These are phyloP conservation scores for Propithecus coquereli DNA, from an alignment of 2,113 vertebrate species.

Conservation along the genomic window DNA sequence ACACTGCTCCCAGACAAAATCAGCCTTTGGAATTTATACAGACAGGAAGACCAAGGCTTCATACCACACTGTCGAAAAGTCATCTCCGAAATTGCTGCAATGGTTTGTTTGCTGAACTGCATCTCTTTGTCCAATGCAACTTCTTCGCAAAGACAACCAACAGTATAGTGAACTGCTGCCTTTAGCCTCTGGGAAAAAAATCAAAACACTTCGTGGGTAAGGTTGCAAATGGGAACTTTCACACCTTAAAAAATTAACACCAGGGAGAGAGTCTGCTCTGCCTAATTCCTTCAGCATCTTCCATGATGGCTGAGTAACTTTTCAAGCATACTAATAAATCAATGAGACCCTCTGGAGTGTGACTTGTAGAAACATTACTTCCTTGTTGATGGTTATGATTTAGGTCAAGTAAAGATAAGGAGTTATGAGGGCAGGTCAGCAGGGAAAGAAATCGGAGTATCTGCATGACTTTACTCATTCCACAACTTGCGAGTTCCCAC, in stretches of 20 bases:
- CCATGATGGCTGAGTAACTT: not conserved
- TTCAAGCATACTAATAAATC: not conserved
- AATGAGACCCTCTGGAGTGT: not conserved
- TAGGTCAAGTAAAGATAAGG: not conserved
- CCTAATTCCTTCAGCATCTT: not conserved
- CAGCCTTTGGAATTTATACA: not conserved
- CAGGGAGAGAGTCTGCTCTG: not conserved
- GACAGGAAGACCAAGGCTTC: not conserved
- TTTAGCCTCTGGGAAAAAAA: slow-evolving; percentile 86
- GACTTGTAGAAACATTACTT: not conserved
- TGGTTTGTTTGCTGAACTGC: slow-evolving; percentile 86
- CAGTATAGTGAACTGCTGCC: slow-evolving; percentile 91
- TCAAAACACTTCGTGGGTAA: not conserved
- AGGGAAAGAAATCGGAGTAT: not conserved
- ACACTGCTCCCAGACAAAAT: not conserved
- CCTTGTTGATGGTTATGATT: not conserved
- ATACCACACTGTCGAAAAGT: slow-evolving; percentile 93
- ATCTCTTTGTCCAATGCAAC: slow-evolving; percentile 79
- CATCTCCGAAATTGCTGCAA: slow-evolving; percentile 91
- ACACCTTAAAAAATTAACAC: not conserved
- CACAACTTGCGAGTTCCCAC: fast-evolving
- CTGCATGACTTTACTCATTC: not conserved
- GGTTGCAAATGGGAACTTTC: not conserved
- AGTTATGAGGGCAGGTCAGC: not conserved
- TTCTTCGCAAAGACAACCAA: slow-evolving; percentile 85